Base-by-base conservation (phyloP, 2,797 vertebrate genomes). In the Muscicapa striata region DNA sequence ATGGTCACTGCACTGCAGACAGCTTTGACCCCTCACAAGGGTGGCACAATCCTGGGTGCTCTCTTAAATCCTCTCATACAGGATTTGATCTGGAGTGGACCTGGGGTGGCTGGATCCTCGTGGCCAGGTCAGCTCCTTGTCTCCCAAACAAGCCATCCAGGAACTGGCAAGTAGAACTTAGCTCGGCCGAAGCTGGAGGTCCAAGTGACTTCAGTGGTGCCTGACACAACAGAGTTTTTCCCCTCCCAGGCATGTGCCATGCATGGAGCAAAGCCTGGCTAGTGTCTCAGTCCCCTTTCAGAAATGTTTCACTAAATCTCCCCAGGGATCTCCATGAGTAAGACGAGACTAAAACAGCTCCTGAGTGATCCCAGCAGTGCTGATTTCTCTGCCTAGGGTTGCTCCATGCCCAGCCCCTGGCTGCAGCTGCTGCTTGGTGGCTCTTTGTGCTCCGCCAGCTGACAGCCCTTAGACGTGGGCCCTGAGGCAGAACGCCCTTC, bases 171-270 rank as follows among this genome's bases (percentile, higher is more conserved):
- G 23, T 43, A 76, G 27, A 62, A 34, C 19, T 82, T 40, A 21
- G 43, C 51, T 75, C 0, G 0, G 62, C 21, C 0, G 0, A 22
- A 27, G 58, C 24, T 75, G 54, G 40, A 43, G 54, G 36, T 78
- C 63, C 76, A 5, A 57, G 40, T 15, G 83, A 27, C 58, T 84
- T 67, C 4, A 51, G 70, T 32, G 49, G 62, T 66, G n/a, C 40
- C 68, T 52, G 19, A 22, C 52, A 79, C 23, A n/a, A 13, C 0
- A 0, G 54, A 74, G 58, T 6, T 16, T 51, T 58, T 41, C 14
- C 15, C 10, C 62, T 89, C 51, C 43, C 48, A 62, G 79, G 23
- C 48, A 15, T 0, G 2, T 70, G 63, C 67, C 3, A 1, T 30
- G 41, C 0, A 0, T 55, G 49, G 45, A 81, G 59, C 51, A 75